A percentile compares a stretch with the other conserved stretches of the same genome.
Evolutionary conservation across 2,113 vertebrate genomes (phyloP).

Genomic region (Sarotherodon lohbergeri): DNA sequence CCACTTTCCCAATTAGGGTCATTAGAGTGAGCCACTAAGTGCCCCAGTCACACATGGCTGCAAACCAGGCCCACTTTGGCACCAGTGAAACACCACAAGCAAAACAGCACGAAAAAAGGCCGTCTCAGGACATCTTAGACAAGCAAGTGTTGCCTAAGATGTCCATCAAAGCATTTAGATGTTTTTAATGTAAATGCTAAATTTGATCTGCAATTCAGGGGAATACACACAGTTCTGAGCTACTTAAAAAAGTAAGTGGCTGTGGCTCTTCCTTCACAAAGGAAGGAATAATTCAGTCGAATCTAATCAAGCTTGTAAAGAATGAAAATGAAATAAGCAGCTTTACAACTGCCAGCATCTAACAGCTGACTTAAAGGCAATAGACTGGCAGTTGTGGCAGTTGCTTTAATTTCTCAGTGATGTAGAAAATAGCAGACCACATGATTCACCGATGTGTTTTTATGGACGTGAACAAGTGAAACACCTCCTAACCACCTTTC

Average conservation of each 20-base stretch:
- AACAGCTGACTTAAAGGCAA: background rate
- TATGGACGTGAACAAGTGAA: conserved; percentile 4
- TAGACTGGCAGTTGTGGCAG: conserved; percentile 63
- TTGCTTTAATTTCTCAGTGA: conserved; percentile 33
- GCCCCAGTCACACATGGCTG: conserved; percentile 65
- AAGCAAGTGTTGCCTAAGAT: conserved; percentile 9
- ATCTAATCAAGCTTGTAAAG: background rate
- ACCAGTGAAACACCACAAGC: conserved; percentile 36
- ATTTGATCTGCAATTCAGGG: background rate
- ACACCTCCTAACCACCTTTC: conserved; percentile 56
- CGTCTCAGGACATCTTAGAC: conserved; percentile 7
- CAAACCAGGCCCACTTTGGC: conserved; percentile 54
- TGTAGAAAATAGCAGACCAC: conserved; percentile 30
- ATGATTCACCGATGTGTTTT: conserved; percentile 18
- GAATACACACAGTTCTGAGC: background rate
- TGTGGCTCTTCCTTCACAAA: background rate
- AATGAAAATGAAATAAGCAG: background rate
- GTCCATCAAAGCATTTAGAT: conserved; percentile 15
- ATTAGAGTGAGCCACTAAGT: conserved; percentile 65
- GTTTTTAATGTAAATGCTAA: background rate
- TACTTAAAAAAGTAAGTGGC: background rate
- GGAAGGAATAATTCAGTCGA: background rate
- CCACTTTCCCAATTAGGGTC: conserved; percentile 74
- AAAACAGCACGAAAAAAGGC: conserved; percentile 28
- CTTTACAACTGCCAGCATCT: too few relatives aligned